phyloP scores from a whole-genome alignment of 37 sponge, comb jelly and placozoan species.

The Hexactinellida sp. region DNA sequence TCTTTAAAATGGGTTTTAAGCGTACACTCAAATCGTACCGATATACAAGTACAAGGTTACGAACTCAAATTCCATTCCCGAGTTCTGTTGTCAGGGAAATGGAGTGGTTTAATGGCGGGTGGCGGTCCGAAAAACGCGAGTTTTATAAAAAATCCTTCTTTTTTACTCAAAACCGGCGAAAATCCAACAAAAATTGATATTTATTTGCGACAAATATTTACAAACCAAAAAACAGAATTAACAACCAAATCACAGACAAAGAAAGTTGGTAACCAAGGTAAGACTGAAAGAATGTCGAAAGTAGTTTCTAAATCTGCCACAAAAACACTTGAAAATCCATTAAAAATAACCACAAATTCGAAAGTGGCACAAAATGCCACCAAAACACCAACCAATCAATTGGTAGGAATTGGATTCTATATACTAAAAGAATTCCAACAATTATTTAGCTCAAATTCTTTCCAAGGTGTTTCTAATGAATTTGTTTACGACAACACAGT shows the following conservation, averaged over 20 bases:
- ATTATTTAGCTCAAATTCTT: background rate
- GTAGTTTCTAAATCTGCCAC: background rate
- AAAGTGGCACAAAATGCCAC: background rate
- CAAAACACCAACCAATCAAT: background rate
- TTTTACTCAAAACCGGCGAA: background rate
- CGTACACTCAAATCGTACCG: background rate
- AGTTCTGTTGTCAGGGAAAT: background rate
- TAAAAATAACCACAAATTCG: background rate
- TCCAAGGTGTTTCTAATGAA: background rate
- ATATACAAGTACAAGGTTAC: background rate
- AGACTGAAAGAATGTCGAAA: background rate
- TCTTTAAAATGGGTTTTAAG: background rate
- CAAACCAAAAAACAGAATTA: background rate
- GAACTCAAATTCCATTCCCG: background rate
- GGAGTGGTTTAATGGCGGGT: background rate
- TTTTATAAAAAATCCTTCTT: background rate
- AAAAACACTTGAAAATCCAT: background rate
- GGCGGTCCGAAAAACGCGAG: background rate
- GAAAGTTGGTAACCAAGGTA: background rate
- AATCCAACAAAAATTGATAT: background rate
- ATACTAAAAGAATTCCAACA: background rate
- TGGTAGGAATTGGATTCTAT: background rate
- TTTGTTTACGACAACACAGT: slow-evolving; percentile 3
- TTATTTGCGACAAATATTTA: background rate
- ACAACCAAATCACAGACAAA: background rate